These are phyloP conservation scores for Tachysurus fulvidraco DNA, from an alignment of 2,113 vertebrate species.

Conservation along the genomic window DNA sequence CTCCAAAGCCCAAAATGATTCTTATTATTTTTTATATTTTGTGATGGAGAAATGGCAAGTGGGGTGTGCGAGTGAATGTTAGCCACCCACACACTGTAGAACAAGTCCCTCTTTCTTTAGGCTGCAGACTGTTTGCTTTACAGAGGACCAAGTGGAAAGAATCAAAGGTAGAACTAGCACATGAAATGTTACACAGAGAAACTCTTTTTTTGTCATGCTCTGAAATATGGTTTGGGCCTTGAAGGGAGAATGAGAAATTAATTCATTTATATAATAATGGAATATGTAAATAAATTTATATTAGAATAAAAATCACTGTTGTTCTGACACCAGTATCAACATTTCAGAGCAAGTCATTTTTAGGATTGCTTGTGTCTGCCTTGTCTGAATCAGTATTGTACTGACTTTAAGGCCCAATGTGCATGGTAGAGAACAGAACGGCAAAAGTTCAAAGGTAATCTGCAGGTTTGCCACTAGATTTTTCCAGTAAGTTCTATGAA, in stretches of 20 bases:
- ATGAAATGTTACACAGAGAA: constrained; percentile 28
- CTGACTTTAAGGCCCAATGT: neutral
- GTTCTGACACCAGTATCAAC: neutral
- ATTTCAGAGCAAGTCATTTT: neutral
- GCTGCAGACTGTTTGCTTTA: constrained; percentile 46
- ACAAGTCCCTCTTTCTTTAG: constrained; percentile 45
- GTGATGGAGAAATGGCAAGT: constrained; percentile 39
- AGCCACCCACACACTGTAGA: constrained; percentile 50
- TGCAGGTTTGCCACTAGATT: constrained; percentile 22
- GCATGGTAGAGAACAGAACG: neutral
- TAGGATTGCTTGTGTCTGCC: neutral
- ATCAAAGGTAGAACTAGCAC: constrained; percentile 22
- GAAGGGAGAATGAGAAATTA: neutral
- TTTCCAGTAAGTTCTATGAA: constrained; percentile 23
- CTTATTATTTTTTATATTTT: constrained; percentile 43
- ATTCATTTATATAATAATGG: too few relatives aligned
- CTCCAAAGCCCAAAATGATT: constrained; percentile 35
- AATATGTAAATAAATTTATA: neutral
- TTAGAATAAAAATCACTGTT: too few relatives aligned
- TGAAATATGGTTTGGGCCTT: constrained; percentile 6
- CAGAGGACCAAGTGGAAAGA: constrained; percentile 40
- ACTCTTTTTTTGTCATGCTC: constrained; percentile 3
- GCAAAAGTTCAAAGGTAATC: constrained; percentile 20
- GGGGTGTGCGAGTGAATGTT: constrained; percentile 35
- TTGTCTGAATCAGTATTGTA: neutral